Evolutionary conservation across 2,888 invertebrate species (phyloP), one percentile per base, ranked within the genome.

Genomic region (Pocota personata): DNA sequence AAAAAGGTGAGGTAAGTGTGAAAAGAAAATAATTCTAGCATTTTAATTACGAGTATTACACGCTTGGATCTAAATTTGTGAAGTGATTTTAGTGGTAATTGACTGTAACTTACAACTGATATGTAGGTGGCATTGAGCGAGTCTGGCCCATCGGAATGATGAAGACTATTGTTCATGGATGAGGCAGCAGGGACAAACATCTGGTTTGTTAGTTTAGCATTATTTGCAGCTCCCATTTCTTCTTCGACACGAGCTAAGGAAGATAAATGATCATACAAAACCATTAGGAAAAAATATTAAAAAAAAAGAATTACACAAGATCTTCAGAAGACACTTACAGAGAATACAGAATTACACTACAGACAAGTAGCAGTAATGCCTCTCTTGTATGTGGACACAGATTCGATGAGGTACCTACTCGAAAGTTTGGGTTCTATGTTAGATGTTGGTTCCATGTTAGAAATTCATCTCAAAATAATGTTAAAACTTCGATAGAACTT

Each of bases 111-210:
- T 93, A 96, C 96, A 94, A 96, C 96, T 87, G 96, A 95, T 87
- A 96, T 95, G 90, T 96, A 96, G 69, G 96, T 96, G 86, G 96
- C 94, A 89, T 94, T 94, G 82, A 94, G 89, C 19, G 94, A 94
- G 88, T 92, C 92, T 69, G 93, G 92, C 57, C 92, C 92, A 82
- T 91, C 91, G 88, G 88, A 90, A 87, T 90, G 90, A 87, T 88
- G 87, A 52, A 77, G 67, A 89, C 90, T 87, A 30, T 87, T 88
- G 87, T 90, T 89, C 82, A 91, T 90, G 19, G 91, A 90, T 78
- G 93, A 91, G 62, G 93, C 93, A 86, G 91, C 90, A 73, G 93
- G 91, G 89, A 94, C 94, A 90, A 94, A 94, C 93, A 94, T 93
- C 90, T 94, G 94, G 91, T 94, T 94, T 48, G 94, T 94, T 78